Evolutionary conservation across 2,888 invertebrate genomes (phyloP).

Genomic region (Phania funesta): DNA sequence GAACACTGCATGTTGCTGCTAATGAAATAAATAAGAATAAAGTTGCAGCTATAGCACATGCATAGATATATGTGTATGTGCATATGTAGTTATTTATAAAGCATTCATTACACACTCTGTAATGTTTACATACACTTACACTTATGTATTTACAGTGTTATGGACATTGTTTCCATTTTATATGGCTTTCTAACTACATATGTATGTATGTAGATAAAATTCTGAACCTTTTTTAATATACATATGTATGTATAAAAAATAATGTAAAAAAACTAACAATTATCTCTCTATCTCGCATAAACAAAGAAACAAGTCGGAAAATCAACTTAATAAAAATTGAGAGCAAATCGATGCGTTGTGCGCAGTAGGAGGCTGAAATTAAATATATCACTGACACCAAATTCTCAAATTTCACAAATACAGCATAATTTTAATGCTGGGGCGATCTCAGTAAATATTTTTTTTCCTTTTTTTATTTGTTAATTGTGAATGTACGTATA

Average conservation of each 20-base stretch:
- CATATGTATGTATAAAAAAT: background rate
- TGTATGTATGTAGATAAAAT: conserved; percentile 21
- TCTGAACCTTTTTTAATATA: conserved; percentile 6
- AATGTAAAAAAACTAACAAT: conserved; percentile 30
- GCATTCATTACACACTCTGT: conserved; percentile 27
- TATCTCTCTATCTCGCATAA: conserved; percentile 33
- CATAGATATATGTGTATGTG: background rate
- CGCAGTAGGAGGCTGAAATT: conserved; percentile 57
- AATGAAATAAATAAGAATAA: conserved; percentile 24
- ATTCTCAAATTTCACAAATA: conserved; percentile 26
- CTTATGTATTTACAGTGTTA: conserved; percentile 27
- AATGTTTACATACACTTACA: conserved; percentile 23
- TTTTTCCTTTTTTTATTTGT: conserved; percentile 4
- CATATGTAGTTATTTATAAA: conserved; percentile 25
- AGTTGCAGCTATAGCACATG: conserved; percentile 4
- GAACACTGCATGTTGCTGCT: conserved; percentile 1
- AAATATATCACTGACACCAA: conserved; percentile 52
- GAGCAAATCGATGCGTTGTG: conserved; percentile 25
- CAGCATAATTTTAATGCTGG: conserved; percentile 40
- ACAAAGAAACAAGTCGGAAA: conserved; percentile 52
- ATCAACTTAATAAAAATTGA: conserved; percentile 28
- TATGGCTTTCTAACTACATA: conserved; percentile 40
- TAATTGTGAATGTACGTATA: background rate
- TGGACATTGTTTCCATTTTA: conserved; percentile 47
- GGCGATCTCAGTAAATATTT: conserved; percentile 14